Conservation (phyloP, 2,797 vertebrate species). For the Hoplostethus atlanticus region DNA sequence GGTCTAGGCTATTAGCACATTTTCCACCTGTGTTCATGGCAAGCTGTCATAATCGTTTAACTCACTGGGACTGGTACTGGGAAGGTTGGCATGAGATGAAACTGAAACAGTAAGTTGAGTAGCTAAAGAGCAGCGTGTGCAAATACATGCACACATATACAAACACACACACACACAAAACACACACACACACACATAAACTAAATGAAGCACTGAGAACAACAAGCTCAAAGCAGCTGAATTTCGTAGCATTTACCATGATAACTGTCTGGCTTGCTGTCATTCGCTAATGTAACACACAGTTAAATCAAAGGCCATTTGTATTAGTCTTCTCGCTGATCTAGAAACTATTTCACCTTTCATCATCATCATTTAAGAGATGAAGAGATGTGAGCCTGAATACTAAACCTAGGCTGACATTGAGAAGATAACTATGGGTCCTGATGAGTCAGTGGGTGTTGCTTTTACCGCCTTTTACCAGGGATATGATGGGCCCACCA, state of each 20-base stretch:
- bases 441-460: not conserved
- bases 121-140: not conserved
- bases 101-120: slow-evolving; percentile 22
- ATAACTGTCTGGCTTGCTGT: not conserved
- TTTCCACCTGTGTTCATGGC: slow-evolving; percentile 40
- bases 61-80: slow-evolving; percentile 5
- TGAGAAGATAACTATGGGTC: not conserved
- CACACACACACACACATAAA: not conserved
- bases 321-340: not conserved
- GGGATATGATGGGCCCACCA: not conserved
- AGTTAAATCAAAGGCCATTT: not conserved
- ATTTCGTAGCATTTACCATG: not conserved
- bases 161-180: not conserved
- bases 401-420: not conserved
- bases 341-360: not conserved
- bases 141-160: too few relatives aligned
- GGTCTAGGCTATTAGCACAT: slow-evolving; percentile 41
- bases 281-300: not conserved
- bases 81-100: slow-evolving; percentile 29
- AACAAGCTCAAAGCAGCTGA: too few relatives aligned
- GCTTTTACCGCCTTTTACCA: not conserved
- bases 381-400: not conserved
- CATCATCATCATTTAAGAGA: slow-evolving; percentile 3
- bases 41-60: slow-evolving; percentile 45
- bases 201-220: not conserved